Evolutionary conservation across 2,113 vertebrate species (phyloP).

Genomic region (Alosa alosa): DNA sequence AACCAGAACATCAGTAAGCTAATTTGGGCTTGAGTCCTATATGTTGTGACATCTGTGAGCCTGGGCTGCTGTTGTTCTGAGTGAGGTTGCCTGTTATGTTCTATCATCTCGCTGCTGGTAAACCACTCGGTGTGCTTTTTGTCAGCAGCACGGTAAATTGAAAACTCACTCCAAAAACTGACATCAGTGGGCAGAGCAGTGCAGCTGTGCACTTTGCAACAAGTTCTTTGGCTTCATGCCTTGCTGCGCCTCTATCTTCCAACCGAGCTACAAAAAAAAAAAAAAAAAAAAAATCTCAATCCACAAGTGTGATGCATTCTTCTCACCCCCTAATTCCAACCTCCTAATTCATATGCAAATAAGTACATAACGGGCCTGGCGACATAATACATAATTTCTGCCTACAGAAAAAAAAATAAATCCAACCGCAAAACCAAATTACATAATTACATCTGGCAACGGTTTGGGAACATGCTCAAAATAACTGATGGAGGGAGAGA

Average conservation of each 20-base stretch:
- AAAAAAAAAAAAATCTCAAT: background rate
- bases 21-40: background rate
- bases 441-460: background rate
- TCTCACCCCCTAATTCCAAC: background rate
- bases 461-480: background rate
- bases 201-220: background rate
- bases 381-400: background rate
- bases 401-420: background rate
- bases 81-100: background rate
- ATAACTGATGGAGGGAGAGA: background rate
- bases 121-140: background rate
- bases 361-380: background rate
- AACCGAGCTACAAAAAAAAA: background rate
- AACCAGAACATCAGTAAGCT: background rate
- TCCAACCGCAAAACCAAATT: background rate
- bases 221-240: background rate
- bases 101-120: background rate
- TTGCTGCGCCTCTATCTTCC: background rate
- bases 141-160: background rate
- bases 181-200: background rate
- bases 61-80: background rate
- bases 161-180: background rate
- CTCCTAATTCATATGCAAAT: background rate
- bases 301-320: background rate
- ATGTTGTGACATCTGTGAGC: background rate